Evolutionary conservation across 1,140 invertebrate species (phyloP).

Genomic region (Probaryconus sp.): DNA sequence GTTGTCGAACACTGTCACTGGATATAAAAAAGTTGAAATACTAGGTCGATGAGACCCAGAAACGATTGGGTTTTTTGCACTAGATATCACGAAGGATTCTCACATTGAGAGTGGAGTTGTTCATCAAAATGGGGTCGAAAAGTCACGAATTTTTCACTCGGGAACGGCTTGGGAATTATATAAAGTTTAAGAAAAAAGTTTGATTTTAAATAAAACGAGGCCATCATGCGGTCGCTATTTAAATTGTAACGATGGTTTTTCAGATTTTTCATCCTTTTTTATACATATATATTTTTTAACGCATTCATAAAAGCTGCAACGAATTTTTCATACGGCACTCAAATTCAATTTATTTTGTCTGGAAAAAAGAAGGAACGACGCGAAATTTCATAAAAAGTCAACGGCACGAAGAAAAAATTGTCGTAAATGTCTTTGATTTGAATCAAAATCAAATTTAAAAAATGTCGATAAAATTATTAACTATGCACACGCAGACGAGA

Average conservation of each 20-base stretch:
- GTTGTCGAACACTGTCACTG: conserved; percentile 8
- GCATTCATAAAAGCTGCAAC: conserved; percentile 11
- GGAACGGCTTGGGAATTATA: background rate
- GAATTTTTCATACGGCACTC: conserved; percentile 9
- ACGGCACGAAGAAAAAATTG: too few species aligned
- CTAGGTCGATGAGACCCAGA: conserved; percentile 24
- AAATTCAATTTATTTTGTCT: conserved; percentile 18
- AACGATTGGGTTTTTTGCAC: conserved; percentile 33
- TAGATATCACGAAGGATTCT: conserved; percentile 28
- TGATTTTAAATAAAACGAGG: conserved; percentile 21
- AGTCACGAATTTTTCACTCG: conserved; percentile 30
- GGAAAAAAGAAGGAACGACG: background rate
- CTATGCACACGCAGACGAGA: too few species aligned
- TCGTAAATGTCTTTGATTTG: too few species aligned
- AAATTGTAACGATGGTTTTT: too few species aligned
- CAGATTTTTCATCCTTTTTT: too few species aligned
- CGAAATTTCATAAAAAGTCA: conserved; percentile 6
- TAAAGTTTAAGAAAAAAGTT: conserved; percentile 26
- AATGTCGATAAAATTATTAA: too few species aligned
- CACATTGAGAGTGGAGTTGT: conserved; percentile 27
- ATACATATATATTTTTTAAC: background rate
- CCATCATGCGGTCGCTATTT: background rate
- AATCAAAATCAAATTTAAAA: too few species aligned
- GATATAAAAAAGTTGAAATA: conserved; percentile 31
- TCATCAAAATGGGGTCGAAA: conserved; percentile 36